Evolutionary conservation across 2,797 vertebrate species (phyloP).

Genomic region (Sebastes baramenuke): DNA sequence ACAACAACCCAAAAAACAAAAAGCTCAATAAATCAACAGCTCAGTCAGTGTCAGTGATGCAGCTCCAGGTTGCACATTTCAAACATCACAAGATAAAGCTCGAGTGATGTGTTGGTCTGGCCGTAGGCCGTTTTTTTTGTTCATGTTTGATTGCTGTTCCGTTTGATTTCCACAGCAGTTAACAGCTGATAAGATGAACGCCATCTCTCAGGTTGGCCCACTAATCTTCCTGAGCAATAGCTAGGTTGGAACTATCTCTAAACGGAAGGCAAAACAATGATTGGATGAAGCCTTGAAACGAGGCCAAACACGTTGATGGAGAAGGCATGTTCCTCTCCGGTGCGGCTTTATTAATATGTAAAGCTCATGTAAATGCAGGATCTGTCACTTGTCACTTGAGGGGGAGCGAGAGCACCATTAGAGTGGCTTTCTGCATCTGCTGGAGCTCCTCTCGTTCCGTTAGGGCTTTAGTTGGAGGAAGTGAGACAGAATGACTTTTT

Average conservation of each 20-base stretch:
- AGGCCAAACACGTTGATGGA: slow-evolving; percentile 42
- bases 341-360: slow-evolving; percentile 73
- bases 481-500: slow-evolving; percentile 59
- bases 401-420: slow-evolving; percentile 27
- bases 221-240: slow-evolving; percentile 13
- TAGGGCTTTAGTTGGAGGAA: slow-evolving; percentile 62
- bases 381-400: slow-evolving; percentile 65
- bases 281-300: neutral
- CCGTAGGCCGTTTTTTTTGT: neutral
- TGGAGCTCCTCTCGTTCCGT: slow-evolving; percentile 50
- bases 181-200: slow-evolving; percentile 36
- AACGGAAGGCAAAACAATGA: slow-evolving; percentile 7
- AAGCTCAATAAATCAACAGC: slow-evolving; percentile 31
- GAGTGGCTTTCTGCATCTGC: slow-evolving; percentile 48
- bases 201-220: slow-evolving; percentile 22
- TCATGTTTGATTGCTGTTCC: slow-evolving; percentile 44
- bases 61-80: slow-evolving; percentile 28
- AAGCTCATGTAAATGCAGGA: slow-evolving; percentile 67
- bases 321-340: slow-evolving; percentile 47
- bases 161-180: slow-evolving; percentile 36
- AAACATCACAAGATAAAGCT: slow-evolving; percentile 40
- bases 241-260: slow-evolving; percentile 5
- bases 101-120: neutral
- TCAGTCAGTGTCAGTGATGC: neutral
- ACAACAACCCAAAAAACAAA: neutral